Evolutionary conservation across 1,140 invertebrate species (phyloP), one percentile per base, ranked within the genome.

Genomic region (Brachionus calyciflorus): DNA sequence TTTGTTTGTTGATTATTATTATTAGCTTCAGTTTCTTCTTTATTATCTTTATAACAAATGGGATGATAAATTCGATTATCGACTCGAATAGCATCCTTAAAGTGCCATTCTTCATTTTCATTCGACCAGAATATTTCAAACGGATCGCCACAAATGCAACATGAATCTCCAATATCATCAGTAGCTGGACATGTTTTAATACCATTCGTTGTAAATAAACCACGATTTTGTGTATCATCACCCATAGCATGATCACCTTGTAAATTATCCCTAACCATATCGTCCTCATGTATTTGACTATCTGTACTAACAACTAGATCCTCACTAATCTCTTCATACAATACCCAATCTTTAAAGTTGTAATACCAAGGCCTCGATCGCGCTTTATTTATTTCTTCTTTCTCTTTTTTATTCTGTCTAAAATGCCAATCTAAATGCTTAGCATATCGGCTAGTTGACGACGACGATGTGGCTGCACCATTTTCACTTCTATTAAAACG

Each of bases 61-160:
- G 79, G 78, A 81, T 81, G 80, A 70, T 79, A 81, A 19, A 83
- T 82, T 80, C 90, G 90, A 1, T 88, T 89, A 41, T 93, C 90
- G 44, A 90, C 89, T 21, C 88, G 84, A 3, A 95, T 86, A 0
- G 94, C 92, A 81, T 93, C 91, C 75, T 89, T 87, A 6, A 97
- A 85, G 82, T 95, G 92, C 95, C 95, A 98, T 82, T 96, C 94
- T 83, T 97, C 94, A 68, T 90, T 90, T 80, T 97, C 94, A 85
- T 97, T 92, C 81, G 95, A 91, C 86, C 92, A 97, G 86, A 94
- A 95, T 82, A 93, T 90, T 76, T 95, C 91, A 84, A 98, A 96
- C 55, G 87, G 87, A 85, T 98, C 94, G 30, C 90, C 89, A 83
- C 95, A 98, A 26, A 96, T 90, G 79, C 91, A 89, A 86, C 94